These are phyloP conservation scores for Disparrhopalites patrizii DNA, from an alignment of 2,888 invertebrate species.

Conservation along the genomic window DNA sequence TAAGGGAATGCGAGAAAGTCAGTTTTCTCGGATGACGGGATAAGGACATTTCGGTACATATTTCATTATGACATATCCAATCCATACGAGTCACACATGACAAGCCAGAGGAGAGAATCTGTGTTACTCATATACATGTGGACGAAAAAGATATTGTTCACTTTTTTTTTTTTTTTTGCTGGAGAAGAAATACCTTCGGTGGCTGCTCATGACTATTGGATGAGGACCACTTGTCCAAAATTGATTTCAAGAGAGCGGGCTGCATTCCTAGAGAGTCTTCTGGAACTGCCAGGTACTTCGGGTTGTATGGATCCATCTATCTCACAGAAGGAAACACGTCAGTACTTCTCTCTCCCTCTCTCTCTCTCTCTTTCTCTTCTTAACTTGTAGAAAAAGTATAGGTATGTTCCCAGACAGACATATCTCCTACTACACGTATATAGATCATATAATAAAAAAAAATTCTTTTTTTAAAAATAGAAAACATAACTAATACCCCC, in stretches of 20 bases:
- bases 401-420: too few relatives aligned
- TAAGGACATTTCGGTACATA: constrained; percentile 14
- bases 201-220: constrained; percentile 51
- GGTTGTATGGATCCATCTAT: constrained; percentile 65
- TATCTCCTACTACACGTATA: too few relatives aligned
- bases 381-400: neutral
- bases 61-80: constrained; percentile 3
- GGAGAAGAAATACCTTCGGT: constrained; percentile 58
- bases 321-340: constrained; percentile 9
- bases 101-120: neutral
- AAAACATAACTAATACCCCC: too few relatives aligned
- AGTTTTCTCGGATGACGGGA: constrained; percentile 6
- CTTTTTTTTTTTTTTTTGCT: constrained; percentile 13
- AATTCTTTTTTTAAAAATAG: too few relatives aligned
- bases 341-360: too few relatives aligned
- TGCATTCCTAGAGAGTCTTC: constrained; percentile 67
- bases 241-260: constrained; percentile 59
- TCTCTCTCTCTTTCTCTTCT: constrained; percentile 12
- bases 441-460: too few relatives aligned
- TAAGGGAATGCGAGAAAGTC: neutral
- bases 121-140: constrained; percentile 1
- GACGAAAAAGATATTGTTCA: constrained; percentile 10
- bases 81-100: constrained; percentile 15
- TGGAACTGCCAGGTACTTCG: constrained; percentile 63
- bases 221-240: constrained; percentile 56